Evolutionary conservation across 2,113 vertebrate genomes (phyloP), one percentile per base, ranked within the genome.

Genomic region (Diphyllodes magnificus): DNA sequence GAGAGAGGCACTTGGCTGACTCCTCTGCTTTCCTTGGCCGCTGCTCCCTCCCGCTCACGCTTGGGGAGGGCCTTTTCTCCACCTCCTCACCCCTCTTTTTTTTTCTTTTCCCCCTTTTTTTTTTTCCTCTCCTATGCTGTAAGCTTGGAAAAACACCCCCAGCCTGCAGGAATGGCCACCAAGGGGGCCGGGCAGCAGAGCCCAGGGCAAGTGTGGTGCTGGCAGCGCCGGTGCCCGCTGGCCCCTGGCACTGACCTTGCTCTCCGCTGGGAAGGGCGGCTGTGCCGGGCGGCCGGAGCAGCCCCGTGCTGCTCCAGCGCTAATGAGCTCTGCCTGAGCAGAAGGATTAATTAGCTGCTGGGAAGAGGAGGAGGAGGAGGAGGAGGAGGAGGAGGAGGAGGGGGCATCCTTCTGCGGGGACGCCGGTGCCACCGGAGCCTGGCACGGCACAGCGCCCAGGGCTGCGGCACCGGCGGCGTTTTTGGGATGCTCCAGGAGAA

Each of bases 271-370:
- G 75, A 92, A 95, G 94, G 94, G 89, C 70, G 31, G 72, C 75
- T 2, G 63, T 80, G 81, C 91, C 5, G 79, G 79, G 75, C 49
- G 79, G 84, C 80, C 15, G 0, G 57, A 88, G 93, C 91, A 63
- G 86, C 91, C 45, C 81, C 4, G 11, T 0, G 64, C 88, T 84
- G 92, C 65, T 63, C 78, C 91, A 31, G 75, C 7, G 1, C 76
- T 96, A 96, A 96, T 92, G 94, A 96, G 96, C 94, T 96, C 68
- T 96, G 93, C 89, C 83, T 91, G 93, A 95, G 81, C 96, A 91
- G 71, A 24, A 96, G 94, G 94, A 96, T 93, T 96, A 96, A 96
- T 96, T 96, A 96, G 96, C 94, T 92, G 83, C 40, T 76, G 50
- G 42, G 71, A 68, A 44, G 17, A n/a, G 85, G 81, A 56, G 63